Evolutionary conservation across 1,140 invertebrate genomes (phyloP).

Genomic region (Eufriesea mexicana): DNA sequence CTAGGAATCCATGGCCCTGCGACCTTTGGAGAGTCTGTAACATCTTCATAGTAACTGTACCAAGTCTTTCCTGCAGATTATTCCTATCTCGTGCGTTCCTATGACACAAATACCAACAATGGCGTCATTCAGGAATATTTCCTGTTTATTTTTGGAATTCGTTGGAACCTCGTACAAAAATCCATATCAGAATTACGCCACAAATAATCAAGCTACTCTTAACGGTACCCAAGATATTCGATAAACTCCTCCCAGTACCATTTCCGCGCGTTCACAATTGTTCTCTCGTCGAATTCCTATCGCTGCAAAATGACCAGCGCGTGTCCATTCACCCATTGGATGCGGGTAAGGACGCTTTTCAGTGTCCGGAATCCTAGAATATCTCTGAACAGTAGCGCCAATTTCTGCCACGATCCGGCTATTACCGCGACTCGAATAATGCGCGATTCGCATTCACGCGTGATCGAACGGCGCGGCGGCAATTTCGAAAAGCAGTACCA

Average conservation of each 20-base stretch:
- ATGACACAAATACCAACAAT: no score
- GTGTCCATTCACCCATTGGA: neutral
- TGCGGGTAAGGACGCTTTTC: neutral
- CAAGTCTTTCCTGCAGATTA: no score
- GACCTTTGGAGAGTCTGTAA: no score
- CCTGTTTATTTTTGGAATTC: no score
- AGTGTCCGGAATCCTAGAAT: neutral
- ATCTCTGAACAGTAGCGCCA: neutral
- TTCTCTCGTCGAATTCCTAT: neutral
- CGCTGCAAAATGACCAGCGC: neutral
- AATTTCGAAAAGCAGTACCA: slow-evolving; percentile 51
- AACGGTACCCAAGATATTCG: neutral
- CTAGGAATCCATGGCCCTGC: no score
- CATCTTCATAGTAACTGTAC: no score
- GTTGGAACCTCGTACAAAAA: no score
- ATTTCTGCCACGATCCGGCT: slow-evolving; percentile 15
- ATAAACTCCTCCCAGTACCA: neutral
- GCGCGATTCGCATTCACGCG: slow-evolving; percentile 60
- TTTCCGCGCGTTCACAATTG: neutral
- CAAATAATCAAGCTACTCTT: no score
- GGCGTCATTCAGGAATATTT: no score
- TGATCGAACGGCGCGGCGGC: slow-evolving; percentile 26
- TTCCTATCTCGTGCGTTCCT: no score
- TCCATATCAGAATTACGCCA: no score
- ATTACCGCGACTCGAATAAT: slow-evolving; percentile 42